phyloP scores from a whole-genome alignment of 2,888 invertebrate genomes.

The Fabriciana adippe region DNA sequence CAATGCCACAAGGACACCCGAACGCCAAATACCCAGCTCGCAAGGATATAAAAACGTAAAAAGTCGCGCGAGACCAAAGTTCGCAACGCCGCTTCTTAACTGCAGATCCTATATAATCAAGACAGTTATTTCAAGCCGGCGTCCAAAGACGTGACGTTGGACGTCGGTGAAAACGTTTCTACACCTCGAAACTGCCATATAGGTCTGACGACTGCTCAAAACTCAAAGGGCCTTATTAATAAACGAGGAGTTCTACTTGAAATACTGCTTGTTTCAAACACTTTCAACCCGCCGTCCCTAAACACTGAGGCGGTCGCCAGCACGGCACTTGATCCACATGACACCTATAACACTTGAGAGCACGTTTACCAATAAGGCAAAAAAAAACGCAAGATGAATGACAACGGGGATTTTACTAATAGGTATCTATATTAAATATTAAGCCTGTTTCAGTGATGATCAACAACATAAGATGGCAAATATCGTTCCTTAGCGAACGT shows the following conservation, averaged over 20 bases:
- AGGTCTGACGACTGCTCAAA: slow-evolving; percentile 41
- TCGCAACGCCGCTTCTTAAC: slow-evolving; percentile 32
- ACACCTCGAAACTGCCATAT: slow-evolving; percentile 41
- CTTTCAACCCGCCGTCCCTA: neutral
- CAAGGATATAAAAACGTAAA: slow-evolving; percentile 33
- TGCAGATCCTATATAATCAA: slow-evolving; percentile 36
- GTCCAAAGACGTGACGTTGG: slow-evolving; percentile 29
- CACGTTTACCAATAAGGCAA: slow-evolving; percentile 15
- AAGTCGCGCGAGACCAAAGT: slow-evolving; percentile 39
- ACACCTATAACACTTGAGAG: neutral
- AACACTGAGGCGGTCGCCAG: neutral
- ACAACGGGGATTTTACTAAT: slow-evolving; percentile 10
- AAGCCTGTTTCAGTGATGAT: slow-evolving; percentile 71
- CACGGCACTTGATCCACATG: neutral
- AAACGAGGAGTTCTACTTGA: neutral
- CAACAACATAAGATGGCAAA: slow-evolving; percentile 2
- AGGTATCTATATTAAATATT: slow-evolving; percentile 33
- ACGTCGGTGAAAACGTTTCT: slow-evolving; percentile 36
- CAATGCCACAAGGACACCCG: slow-evolving; percentile 11
- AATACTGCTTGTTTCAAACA: neutral
- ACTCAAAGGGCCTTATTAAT: slow-evolving; percentile 23
- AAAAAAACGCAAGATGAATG: slow-evolving; percentile 7
- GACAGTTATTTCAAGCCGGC: slow-evolving; percentile 35
- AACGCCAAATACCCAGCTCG: slow-evolving; percentile 11
- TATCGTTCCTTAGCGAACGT: neutral